Percentiles rank a stretch among this genome's conserved stretches.
Evolutionary conservation across 2,113 vertebrate genomes (phyloP).

Genomic region (Eulacestoma nigropectus): DNA sequence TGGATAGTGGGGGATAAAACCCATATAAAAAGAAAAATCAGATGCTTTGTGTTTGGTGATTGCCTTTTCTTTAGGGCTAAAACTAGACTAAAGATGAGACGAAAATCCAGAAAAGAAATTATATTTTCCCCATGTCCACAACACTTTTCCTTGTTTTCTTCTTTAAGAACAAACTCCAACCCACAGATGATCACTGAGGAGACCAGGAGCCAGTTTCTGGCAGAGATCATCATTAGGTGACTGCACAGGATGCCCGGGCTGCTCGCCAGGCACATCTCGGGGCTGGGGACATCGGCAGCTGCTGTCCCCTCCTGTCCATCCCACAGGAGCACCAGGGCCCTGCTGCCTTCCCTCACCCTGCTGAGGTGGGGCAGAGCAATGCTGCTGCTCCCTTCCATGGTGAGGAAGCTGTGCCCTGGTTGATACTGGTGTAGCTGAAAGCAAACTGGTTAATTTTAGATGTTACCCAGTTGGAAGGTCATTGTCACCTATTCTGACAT

Average conservation of each 20-base stretch:
- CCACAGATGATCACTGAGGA: not conserved
- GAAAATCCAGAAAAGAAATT: not conserved
- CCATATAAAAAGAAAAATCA: not conserved
- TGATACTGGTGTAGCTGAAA: not conserved
- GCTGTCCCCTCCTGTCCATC: not conserved
- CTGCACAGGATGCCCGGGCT: not conserved
- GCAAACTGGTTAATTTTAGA: not conserved
- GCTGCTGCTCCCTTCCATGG: rapidly evolving
- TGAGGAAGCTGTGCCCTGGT: not conserved
- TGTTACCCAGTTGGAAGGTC: not conserved
- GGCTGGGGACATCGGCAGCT: not conserved
- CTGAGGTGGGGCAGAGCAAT: not conserved
- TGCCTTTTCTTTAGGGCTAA: not conserved
- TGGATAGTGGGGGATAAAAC: not conserved
- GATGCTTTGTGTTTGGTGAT: not conserved
- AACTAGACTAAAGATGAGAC: not conserved
- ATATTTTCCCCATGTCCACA: not conserved
- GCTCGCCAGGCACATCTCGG: rapidly evolving
- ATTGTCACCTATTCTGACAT: not conserved
- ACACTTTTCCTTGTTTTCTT: not conserved
- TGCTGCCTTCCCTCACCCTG: not conserved
- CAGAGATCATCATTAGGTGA: not conserved
- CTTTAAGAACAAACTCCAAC: not conserved
- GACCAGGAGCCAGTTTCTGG: not conserved
- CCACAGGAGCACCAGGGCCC: not conserved